Evolutionary conservation across 1,140 invertebrate species (phyloP), one percentile per base, ranked within the genome.

Genomic region (Bombus cullumanus): DNA sequence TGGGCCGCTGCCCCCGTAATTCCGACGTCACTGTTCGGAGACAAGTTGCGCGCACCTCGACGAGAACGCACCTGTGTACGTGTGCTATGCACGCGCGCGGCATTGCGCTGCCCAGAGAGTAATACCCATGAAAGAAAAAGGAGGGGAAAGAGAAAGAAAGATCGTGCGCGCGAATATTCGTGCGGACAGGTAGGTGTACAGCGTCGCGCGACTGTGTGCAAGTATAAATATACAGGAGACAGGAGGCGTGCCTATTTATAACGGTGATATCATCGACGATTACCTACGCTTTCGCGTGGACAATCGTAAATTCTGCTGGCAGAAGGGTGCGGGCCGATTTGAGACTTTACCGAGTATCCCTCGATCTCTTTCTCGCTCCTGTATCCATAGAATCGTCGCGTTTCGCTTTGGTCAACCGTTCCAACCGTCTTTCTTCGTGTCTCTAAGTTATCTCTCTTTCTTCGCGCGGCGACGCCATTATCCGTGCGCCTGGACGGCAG

Each of bases 241-340:
- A 93, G 92, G 92, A 94, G 93, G 94, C 90, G 93, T 94, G 88
- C 88, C 94, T 95, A 95, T 94, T 95, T 94, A 94, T 92, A 94
- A 94, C 90, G 92, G 91, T 95, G 94, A 95, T 94, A 94, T 94
- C 94, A 94, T 94, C 93, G 92, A 83, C 92, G 92, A 94, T 95
- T 94, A 94, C 94, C 94, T 94, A 94, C 92, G 93, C 93, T 94
- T 95, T 94, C 93, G 92, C 93, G 92, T 92, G 91, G 91, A 92
- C 92, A 94, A 93, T 93, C 92, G 90, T 95, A 94, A 94, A 94
- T 94, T 93, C 87, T 90, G 75, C 5, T 57, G 73, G 88, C 88
- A 88, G 84, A 91, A 92, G 92, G 92, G 92, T 88, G 92, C 91
- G 87, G 83, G 59, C 79, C 87, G 87, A 90, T 90, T 90, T 86